phyloP scores from a whole-genome alignment of 2,888 invertebrate species.

The Stenurella melanura region DNA sequence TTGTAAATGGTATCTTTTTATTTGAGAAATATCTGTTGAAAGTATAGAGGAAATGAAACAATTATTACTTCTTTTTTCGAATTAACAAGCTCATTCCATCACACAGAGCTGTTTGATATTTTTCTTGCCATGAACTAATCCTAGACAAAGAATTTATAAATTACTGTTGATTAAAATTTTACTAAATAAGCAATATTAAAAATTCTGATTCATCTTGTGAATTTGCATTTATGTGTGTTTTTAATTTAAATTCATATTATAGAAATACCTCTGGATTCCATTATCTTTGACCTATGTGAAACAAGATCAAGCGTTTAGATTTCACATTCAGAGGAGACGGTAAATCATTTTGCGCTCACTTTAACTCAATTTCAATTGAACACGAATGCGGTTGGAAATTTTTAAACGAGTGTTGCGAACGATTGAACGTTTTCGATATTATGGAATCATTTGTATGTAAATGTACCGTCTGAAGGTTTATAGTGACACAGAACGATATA shows the following conservation, averaged over 20 bases:
- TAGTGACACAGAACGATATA: background rate
- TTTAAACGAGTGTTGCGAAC: slow-evolving; percentile 61
- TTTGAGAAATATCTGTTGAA: too few species aligned
- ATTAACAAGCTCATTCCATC: too few species aligned
- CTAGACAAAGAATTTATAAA: too few species aligned
- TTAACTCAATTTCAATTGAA: slow-evolving; percentile 69
- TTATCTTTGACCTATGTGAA: slow-evolving; percentile 4
- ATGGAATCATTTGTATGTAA: slow-evolving; percentile 64
- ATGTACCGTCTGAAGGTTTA: slow-evolving; percentile 49
- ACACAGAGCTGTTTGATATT: too few species aligned
- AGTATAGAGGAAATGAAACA: too few species aligned
- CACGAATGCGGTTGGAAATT: slow-evolving; percentile 67
- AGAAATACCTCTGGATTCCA: background rate
- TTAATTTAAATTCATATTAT: background rate
- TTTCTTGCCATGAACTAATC: too few species aligned
- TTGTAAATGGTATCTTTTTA: too few species aligned
- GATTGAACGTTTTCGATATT: slow-evolving; percentile 57
- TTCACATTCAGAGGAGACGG: slow-evolving; percentile 42
- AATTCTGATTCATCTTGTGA: too few species aligned
- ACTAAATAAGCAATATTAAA: too few species aligned
- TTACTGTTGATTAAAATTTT: too few species aligned
- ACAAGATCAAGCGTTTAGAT: slow-evolving; percentile 19
- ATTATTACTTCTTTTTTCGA: too few species aligned
- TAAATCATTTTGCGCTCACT: slow-evolving; percentile 69
- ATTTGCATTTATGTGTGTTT: too few species aligned